phyloP scores from a whole-genome alignment of 2,797 vertebrate species.

The Lagorchestes hirsutus region DNA sequence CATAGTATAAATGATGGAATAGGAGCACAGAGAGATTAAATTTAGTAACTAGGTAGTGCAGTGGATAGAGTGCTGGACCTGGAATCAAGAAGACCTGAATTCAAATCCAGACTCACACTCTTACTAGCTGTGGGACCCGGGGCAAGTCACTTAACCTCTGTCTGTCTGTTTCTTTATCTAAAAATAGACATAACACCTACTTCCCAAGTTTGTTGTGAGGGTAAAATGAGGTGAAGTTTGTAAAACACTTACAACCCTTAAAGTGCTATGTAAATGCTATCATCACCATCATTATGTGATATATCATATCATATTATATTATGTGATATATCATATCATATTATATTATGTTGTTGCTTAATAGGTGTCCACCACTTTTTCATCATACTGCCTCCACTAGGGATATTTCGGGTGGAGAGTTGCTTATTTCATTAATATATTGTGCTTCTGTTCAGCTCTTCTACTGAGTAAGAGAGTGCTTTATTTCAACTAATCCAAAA shows the following conservation, averaged over 20 bases:
- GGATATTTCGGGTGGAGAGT: background rate
- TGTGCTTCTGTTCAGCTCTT: background rate
- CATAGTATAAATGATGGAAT: background rate
- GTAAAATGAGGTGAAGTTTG: background rate
- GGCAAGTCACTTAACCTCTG: constrained; percentile 2
- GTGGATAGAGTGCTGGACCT: background rate
- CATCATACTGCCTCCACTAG: background rate
- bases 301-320: too few species aligned
- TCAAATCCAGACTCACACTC: background rate
- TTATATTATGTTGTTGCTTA: background rate
- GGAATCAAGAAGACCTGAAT: background rate
- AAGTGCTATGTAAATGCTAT: background rate
- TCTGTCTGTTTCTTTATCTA: background rate
- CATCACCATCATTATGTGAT: background rate
- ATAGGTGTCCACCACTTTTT: background rate
- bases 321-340: background rate
- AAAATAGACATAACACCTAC: constrained; percentile 27
- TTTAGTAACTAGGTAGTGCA: background rate
- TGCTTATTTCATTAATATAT: background rate
- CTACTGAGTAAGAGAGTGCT: background rate
- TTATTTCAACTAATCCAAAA: background rate
- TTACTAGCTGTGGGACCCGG: background rate
- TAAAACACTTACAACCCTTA: background rate
- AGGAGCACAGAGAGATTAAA: background rate
- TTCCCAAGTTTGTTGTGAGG: background rate